A percentile compares a stretch with the other conserved stretches of the same genome.
Conservation (phyloP, 2,113 vertebrate genomes). For the Hydrochoerus hydrochaeris region DNA sequence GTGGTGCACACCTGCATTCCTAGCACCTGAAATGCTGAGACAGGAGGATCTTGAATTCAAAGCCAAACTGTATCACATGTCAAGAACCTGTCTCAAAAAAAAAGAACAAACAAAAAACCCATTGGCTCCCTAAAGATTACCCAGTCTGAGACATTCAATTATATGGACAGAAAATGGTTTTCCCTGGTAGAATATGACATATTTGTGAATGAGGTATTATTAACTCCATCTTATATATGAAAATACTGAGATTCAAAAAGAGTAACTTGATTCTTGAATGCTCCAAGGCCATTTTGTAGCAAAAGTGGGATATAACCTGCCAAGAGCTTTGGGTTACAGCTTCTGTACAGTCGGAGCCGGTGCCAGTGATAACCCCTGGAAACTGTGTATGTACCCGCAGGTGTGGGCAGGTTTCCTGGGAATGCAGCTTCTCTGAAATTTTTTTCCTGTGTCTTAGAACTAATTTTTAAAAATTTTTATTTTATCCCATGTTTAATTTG, state of each 20-base stretch:
- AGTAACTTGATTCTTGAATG: slow-evolving; percentile 12
- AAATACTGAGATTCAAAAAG: slow-evolving; percentile 4
- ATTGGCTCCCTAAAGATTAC: neutral
- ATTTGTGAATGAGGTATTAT: neutral
- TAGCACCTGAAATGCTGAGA: neutral
- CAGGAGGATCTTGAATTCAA: neutral
- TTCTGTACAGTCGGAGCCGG: neutral
- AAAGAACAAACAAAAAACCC: neutral
- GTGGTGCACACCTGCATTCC: neutral
- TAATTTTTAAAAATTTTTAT: neutral
- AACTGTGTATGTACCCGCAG: neutral
- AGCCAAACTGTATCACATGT: neutral
- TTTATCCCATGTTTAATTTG: neutral
- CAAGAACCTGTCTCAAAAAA: neutral
- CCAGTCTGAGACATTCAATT: neutral
- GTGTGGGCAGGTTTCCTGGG: neutral
- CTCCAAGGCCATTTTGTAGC: neutral
- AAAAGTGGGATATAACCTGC: neutral
- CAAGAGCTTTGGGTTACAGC: neutral
- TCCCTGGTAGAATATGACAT: neutral
- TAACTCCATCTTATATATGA: slow-evolving; percentile 41
- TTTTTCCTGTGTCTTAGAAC: neutral
- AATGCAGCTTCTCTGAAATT: neutral
- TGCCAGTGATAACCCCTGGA: neutral
- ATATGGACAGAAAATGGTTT: neutral